Conservation (phyloP, 2,113 vertebrate species). For the Clinocottus analis region DNA sequence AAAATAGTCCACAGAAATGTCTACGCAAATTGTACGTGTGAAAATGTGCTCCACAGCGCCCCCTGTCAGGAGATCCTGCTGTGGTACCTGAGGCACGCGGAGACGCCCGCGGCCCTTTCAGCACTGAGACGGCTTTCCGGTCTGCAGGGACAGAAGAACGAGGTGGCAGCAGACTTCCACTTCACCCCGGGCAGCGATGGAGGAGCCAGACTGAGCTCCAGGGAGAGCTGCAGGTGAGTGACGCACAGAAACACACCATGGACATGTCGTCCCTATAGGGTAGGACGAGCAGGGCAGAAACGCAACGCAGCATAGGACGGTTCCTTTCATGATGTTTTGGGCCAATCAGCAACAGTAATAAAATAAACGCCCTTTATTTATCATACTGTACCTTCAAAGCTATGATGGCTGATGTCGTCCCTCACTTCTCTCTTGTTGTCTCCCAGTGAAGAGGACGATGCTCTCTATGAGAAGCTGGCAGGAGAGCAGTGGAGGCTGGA, state of each 20-base stretch:
- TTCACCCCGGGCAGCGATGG: conserved; percentile 86
- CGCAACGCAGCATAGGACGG: background rate
- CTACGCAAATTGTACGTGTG: background rate
- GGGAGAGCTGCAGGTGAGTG: conserved; percentile 85
- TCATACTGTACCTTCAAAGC: no score
- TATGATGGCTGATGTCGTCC: background rate
- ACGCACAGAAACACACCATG: background rate
- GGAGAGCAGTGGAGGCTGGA: conserved; percentile 89
- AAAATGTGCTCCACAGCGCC: conserved; percentile 77
- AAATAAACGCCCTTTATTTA: no score
- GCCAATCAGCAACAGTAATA: background rate
- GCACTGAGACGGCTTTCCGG: conserved; percentile 83
- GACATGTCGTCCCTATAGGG: background rate
- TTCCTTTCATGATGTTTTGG: background rate
- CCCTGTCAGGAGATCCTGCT: conserved; percentile 91
- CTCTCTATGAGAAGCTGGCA: conserved; percentile 89
- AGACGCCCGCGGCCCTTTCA: conserved; percentile 71
- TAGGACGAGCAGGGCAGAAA: no score
- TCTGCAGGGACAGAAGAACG: conserved; percentile 64
- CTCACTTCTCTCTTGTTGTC: background rate
- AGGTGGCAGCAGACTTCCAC: conserved; percentile 76
- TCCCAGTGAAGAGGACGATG: conserved; percentile 87
- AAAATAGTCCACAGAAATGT: background rate
- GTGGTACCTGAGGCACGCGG: conserved; percentile 88
- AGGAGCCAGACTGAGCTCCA: conserved; percentile 79